Base-by-base conservation (phyloP, 2,888 invertebrate genomes). In the Anoncus sp. region DNA sequence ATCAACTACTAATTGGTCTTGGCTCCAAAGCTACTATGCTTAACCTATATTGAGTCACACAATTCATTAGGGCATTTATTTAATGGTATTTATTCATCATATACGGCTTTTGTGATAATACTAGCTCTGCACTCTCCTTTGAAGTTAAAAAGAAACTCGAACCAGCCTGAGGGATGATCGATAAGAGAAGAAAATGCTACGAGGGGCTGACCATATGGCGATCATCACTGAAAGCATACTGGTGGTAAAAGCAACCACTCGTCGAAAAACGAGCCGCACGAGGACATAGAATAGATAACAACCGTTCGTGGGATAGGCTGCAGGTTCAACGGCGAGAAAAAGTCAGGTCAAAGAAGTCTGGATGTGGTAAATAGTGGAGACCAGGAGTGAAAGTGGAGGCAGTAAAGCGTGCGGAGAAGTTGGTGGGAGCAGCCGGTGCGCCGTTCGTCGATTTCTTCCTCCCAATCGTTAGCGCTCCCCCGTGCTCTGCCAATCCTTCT, bases 401-500 rank as follows among this genome's bases (percentile, higher is more conserved):
- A 82, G 81, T 71, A 77, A 82, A 84, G 74, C 80, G 82, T 80
- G 75, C 67, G 76, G 83, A 78, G 81, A 83, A 84, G 81, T 82
- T 82, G 71, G 82, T 69, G 76, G 69, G 80, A 77, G 75, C 82
- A 84, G 66, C 81, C 79, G 77, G 80, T 79, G 53, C 60, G 51
- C 31, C 24, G 49, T 76, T 60, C 62, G 57, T 71, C 72, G 73
- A 57, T 55, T 66, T 43, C 53, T 74, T 45, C 63, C 66, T 45
- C 43, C 66, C 31, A 85, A 87, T 87, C 86, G 87, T 87, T 87
- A 85, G 85, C 83, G 83, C 24, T 75, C 78, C 76, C 80, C 81
- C 38, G 35, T 35, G 51, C 62, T 65, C 40, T 35, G n/a, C n/a
- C 53, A 65, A 53, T 66, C 69, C 73, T 69, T 31, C 43, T 72